Base-by-base conservation (phyloP, 2,888 invertebrate species). In the Pheosia tremula region DNA sequence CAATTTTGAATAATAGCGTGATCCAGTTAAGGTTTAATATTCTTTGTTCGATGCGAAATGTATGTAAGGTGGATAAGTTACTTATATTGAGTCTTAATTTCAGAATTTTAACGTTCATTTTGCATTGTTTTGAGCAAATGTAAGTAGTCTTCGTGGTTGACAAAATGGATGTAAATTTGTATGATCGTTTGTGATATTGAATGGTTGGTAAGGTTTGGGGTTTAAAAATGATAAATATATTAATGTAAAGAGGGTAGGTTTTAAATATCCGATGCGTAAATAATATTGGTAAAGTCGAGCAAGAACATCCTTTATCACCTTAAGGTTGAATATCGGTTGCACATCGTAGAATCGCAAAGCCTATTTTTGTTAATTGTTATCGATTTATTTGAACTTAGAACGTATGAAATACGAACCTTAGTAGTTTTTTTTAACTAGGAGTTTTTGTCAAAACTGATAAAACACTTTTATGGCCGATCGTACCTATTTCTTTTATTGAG, bases 151-250 rank as follows among this genome's bases (percentile, higher is more conserved):
- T 64, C 67, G 58, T 67, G 54, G 64, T 77, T 78, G 75, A 69
- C 72, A 68, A 77, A 79, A 75, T 75, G 38, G 77, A 71, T 71
- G 71, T 74, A 66, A 77, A 82, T 83, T 83, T 81, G 84, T 81
- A 69, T 78, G 81, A 80, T 79, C 78, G 66, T 78, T 81, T 80
- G 75, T 66, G 64, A 70, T 74, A 76, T 79, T 72, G 79, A 81
- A 66, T 68, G 67, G 71, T 66, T 67, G 66, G 71, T 67, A 66
- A 62, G 63, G 65, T 78, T 76, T 75, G 65, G 71, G 69, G 65
- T 55, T 57, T 57, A 62, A 59, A 63, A 65, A 67, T 58, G 63
- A 47, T 57, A 60, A 24, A 62, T 69, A 74, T 64, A 70, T 79
- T 80, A 78, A 80, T 80, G 71, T 77, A 82, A 75, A 71, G 67